Base-by-base conservation (phyloP, 2,113 vertebrate species). In the Picathartes gymnocephalus region DNA sequence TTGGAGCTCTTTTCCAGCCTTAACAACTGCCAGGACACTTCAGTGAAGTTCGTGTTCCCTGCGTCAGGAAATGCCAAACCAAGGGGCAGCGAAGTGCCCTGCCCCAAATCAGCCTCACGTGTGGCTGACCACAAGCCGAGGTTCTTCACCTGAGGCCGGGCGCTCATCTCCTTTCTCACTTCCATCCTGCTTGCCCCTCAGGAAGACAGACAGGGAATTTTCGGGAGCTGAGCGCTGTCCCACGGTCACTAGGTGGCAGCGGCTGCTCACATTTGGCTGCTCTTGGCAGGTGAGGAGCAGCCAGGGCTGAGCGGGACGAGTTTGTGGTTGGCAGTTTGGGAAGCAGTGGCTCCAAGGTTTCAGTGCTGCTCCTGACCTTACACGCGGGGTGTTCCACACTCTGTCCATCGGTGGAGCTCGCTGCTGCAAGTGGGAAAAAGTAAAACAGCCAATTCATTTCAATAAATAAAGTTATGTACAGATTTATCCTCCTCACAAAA, bases 231-330 rank as follows among this genome's bases (percentile, higher is more conserved):
- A 17, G 65, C 76, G 62, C 54, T 17, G 31, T 23, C 10, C 31
- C 33, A 0, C 1, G 62, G 74, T 65, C 95, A 92, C 95, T 97
- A 97, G 96, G 61, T 95, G 96, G 96, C 96, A 50, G 71, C 78
- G 92, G 40, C 42, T 35, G 66, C 39, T 88, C 15, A 18, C 30
- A 23, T 90, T 92, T 92, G 58, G 40, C 66, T n/a, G 28, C 21
- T n/a, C 42, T 4, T 3, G 33, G 0, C 27, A 9, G 60, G 2
- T 15, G 54, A 57, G 28, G 39, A 18, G 17, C 13, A 6, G 6
- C 25, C 40, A 4, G 28, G 48, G n/a, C 3, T 2, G 45, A 8
- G 7, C 27, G 8, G 30, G 33, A 30, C 9, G 0, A 31, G 17
- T 20, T 28, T 10, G n/a, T 8, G n/a, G 8, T 2, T 7, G 39